Evolutionary conservation across 2,113 vertebrate genomes (phyloP), one percentile per base, ranked within the genome.

Genomic region (Cebidichthys violaceus): DNA sequence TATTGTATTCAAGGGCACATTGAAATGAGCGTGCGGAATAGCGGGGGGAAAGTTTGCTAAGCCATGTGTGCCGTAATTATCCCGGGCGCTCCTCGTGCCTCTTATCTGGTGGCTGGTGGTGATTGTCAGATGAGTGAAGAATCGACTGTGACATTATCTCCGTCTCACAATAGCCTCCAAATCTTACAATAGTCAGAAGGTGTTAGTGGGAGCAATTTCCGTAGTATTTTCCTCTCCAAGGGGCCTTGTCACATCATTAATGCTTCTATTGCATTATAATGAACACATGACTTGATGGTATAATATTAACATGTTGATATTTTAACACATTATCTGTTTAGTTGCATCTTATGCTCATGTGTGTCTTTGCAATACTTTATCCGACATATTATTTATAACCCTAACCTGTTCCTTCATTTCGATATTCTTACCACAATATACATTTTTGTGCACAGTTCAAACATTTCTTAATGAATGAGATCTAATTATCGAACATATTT

Each of bases 1-100:
- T 55, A 82, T 88, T 90, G 90, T 83, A 93, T 94, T 96, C 94
- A 95, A 96, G 95, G 95, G 92, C 95, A 96, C 93, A 95, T 92
- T 95, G 94, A 90, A 94, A 92, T 91, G 90, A 92, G 77, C 84
- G 80, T 82, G 85, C 61, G 60, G 86, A 90, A 86, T 9, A 13
- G 83, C 2, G 27, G 47, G 89, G 86, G 79, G 83, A 88, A 91
- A 94, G 93, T 94, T 95, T 94, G 88, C 90, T 75, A 86, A 91
- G 93, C 90, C 91, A 89, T 85, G 91, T 87, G 91, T 92, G 90
- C 86, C 70, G 47, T 93, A 94, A 93, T 94, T 93, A 92, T 89
- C 77, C 80, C 0, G 31, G 84, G 84, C 77, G 84, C 72, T 88
- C 81, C 84, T 89, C 39, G 6, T 87, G 86, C 90, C 82, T 93